Conservation (phyloP, 2,113 vertebrate genomes). For the Crotalus helleri region DNA sequence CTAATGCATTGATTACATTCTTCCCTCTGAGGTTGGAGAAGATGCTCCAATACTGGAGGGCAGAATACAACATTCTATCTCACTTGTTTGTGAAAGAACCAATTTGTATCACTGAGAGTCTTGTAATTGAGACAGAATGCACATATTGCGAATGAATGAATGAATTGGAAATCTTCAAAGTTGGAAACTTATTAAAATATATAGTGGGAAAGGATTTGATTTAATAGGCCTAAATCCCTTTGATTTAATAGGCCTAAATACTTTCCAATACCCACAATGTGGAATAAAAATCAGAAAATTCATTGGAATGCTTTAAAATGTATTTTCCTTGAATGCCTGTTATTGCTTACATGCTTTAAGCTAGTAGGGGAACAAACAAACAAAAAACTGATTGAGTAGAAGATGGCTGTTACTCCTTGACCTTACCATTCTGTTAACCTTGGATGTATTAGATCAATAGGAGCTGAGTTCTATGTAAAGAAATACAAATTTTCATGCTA, state of each 20-base stretch:
- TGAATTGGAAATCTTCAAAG: not conserved
- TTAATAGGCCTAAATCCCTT: not conserved
- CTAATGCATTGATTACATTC: not conserved
- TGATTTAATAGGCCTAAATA: not conserved
- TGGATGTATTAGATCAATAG: not conserved
- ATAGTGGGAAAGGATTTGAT: not conserved
- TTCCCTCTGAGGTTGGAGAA: not conserved
- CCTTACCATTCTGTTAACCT: not conserved
- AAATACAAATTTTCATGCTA: not conserved
- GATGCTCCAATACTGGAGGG: not conserved
- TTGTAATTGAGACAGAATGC: not conserved
- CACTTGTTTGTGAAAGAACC: not conserved
- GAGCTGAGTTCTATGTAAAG: not conserved
- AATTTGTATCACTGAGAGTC: not conserved
- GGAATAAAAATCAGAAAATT: not conserved
- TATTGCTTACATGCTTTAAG: not conserved
- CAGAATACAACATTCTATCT: not conserved
- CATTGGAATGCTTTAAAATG: not conserved
- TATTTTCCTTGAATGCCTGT: not conserved
- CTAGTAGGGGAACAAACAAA: not conserved
- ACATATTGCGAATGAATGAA: not conserved
- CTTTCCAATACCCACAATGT: not conserved
- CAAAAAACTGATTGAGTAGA: not conserved
- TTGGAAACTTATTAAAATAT: not conserved
- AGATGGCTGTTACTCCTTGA: not conserved